These are phyloP conservation scores for Clanis bilineata DNA, from an alignment of 2,888 invertebrate genomes.

Conservation along the genomic window DNA sequence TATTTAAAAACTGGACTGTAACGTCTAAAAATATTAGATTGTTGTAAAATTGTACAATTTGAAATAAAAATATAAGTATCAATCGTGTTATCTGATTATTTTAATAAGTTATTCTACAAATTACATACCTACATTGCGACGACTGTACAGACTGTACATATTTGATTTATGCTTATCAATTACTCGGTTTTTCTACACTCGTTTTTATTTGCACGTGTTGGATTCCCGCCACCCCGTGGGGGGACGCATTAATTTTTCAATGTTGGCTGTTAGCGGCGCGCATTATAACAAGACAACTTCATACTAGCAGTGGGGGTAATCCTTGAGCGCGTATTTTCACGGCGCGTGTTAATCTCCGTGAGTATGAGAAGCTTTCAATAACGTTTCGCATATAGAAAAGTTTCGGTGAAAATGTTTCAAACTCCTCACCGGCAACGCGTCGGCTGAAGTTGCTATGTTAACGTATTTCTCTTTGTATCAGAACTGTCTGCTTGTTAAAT, in stretches of 20 bases:
- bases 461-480: conserved; percentile 78
- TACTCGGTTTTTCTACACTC: conserved; percentile 18
- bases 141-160: neutral
- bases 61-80: no score
- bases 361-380: conserved; percentile 75
- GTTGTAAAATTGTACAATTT: no score
- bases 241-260: conserved; percentile 47
- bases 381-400: conserved; percentile 76
- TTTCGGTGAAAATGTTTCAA: conserved; percentile 75
- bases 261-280: conserved; percentile 37
- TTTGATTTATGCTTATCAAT: conserved; percentile 18
- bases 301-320: conserved; percentile 61
- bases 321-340: conserved; percentile 73
- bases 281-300: conserved; percentile 71
- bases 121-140: neutral
- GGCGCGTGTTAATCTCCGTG: conserved; percentile 72
- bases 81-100: neutral
- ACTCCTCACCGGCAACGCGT: conserved; percentile 60
- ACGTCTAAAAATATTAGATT: no score
- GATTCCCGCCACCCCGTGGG: conserved; percentile 26
- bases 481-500: conserved; percentile 65
- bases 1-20: no score
- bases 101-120: neutral
- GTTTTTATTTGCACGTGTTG: conserved; percentile 29
- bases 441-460: conserved; percentile 72